These are phyloP conservation scores for Semnornis frantzii DNA, from an alignment of 2,113 vertebrate species.

Conservation along the genomic window DNA sequence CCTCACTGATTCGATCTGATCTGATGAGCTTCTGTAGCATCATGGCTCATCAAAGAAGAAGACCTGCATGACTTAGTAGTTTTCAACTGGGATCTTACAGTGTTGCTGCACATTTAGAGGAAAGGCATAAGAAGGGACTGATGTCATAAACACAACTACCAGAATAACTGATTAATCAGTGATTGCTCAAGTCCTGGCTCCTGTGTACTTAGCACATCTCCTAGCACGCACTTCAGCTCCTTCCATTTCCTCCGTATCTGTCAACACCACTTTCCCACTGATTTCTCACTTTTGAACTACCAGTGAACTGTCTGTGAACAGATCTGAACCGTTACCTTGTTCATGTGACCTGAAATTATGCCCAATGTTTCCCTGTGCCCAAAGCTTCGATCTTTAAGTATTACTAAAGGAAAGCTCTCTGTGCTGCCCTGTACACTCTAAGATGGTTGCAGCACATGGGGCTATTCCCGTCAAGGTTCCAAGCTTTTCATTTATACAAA, in stretches of 20 bases:
- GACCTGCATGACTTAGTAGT: background rate
- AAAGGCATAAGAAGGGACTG: background rate
- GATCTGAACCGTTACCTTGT: fast-evolving
- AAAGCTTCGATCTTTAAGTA: background rate
- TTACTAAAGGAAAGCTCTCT: background rate
- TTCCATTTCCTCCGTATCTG: background rate
- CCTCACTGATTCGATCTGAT: fast-evolving
- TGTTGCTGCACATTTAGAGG: background rate
- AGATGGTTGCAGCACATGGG: fast-evolving
- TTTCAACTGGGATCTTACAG: background rate
- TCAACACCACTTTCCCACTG: background rate
- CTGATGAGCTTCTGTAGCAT: background rate
- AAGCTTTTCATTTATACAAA: background rate
- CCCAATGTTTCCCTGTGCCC: background rate
- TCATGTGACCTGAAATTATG: background rate
- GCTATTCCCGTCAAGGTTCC: background rate
- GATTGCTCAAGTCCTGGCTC: background rate
- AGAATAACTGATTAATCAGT: background rate
- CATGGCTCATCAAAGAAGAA: background rate
- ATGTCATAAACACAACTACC: background rate
- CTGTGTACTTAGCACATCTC: background rate
- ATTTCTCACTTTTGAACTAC: background rate
- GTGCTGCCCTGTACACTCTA: background rate
- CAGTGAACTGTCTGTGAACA: background rate
- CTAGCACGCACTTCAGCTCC: fast-evolving